phyloP scores from a whole-genome alignment of 2,113 vertebrate species.

The Leptobrachium ailaonicum region DNA sequence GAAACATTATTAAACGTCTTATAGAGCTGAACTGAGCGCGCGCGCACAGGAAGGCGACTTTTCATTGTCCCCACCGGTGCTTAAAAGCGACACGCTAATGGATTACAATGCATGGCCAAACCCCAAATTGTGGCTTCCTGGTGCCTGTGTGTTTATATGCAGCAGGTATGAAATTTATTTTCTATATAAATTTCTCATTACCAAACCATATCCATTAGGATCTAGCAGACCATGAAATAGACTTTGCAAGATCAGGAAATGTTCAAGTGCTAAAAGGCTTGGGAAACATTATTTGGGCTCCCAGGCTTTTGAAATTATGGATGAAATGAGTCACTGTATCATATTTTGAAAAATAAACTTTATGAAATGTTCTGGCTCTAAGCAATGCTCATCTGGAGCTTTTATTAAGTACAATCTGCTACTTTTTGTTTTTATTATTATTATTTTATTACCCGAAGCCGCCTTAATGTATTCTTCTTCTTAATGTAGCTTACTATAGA shows the following conservation, averaged over 20 bases:
- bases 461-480: neutral
- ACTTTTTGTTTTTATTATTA: constrained; percentile 53
- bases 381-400: constrained; percentile 57
- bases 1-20: constrained; percentile 1
- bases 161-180: constrained; percentile 66
- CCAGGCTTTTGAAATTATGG: constrained; percentile 64
- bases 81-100: constrained; percentile 44
- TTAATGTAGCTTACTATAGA: constrained; percentile 49
- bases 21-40: neutral
- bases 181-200: constrained; percentile 76
- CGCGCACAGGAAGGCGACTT: constrained; percentile 6
- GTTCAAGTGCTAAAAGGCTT: constrained; percentile 57
- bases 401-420: constrained; percentile 52
- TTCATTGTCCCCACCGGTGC: constrained; percentile 12
- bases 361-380: constrained; percentile 63
- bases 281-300: constrained; percentile 67
- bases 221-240: constrained; percentile 77
- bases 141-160: constrained; percentile 60
- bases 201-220: constrained; percentile 68
- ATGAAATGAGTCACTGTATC: constrained; percentile 70
- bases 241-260: constrained; percentile 71
- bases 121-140: constrained; percentile 54
- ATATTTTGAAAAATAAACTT: constrained; percentile 59
- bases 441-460: constrained; percentile 1
- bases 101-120: constrained; percentile 50